Base-by-base conservation (phyloP, 2,113 vertebrate genomes). In the Phalacrocorax brasilianus region DNA sequence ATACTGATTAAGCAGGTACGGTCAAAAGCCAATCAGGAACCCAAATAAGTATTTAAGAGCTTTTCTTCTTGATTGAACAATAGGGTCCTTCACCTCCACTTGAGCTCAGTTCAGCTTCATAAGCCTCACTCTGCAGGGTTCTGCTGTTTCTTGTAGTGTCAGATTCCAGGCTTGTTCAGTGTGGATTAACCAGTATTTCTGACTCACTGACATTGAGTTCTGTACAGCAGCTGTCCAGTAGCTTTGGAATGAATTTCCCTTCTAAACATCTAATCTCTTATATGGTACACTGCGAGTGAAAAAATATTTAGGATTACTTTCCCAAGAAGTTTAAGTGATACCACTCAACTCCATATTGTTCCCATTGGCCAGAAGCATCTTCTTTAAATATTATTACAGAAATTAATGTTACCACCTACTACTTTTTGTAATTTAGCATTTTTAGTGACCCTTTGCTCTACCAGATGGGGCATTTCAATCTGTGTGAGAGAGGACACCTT, bases 51-150 rank as follows among this genome's bases (percentile, higher is more conserved):
- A 74, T 50, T 91, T 58, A 55, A 68, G 42, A 78, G 47, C 49
- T 93, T 79, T 89, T 78, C 32, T 22, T 73, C 53, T 33, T 61
- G 61, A 23, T 18, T 93, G 74, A 94, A 50, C 55, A 77, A 33
- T 12, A 49, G 28, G 22, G 42, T 42, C 42, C 32, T 83, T 75
- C 44, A 67, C 47, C 47, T 75, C 47, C 70, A 47, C 42, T 30
- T 62, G 27, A 50, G 50, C 32, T 67, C 59, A 53, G 53, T 30
- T 89, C 76, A 94, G 50, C 50, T 74, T n/a, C 77, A 38, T 3
- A 23, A 74, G 52, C n/a, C 38, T 70, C 52, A 11, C 45, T 14
- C 68, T 26, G 68, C 68, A 74, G 55, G 23, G 47, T 27, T 71
- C 59, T 55, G 30, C 40, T 66, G 21, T 24, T 61, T 49, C 76